Evolutionary conservation across 2,113 vertebrate genomes (phyloP).

Genomic region (Scartelaos histophorus): DNA sequence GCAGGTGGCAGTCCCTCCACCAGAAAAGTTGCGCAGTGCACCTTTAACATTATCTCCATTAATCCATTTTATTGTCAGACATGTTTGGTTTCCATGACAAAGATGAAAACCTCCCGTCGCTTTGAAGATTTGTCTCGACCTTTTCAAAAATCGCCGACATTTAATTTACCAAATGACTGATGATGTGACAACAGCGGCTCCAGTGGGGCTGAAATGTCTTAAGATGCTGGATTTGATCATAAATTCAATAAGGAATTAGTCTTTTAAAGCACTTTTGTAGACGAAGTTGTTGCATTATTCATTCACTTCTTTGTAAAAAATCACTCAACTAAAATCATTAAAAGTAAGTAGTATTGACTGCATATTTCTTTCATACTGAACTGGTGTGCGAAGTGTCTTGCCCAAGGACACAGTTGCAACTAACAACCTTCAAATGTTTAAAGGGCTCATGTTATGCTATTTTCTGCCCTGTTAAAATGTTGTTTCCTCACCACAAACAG

Average conservation of each 20-base stretch:
- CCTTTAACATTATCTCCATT: not conserved
- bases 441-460: no score
- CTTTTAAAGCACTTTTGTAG: no score
- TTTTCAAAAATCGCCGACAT: not conserved
- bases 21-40: not conserved
- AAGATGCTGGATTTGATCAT: not conserved
- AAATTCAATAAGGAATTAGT: not conserved
- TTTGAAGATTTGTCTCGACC: slow-evolving; percentile 4
- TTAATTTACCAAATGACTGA: not conserved
- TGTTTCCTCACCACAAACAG: no score
- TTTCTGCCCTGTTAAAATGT: no score
- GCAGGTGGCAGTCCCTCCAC: not conserved
- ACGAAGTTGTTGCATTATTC: no score
- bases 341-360: no score
- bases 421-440: no score
- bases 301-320: no score
- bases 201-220: not conserved
- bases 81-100: not conserved
- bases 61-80: not conserved
- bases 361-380: no score
- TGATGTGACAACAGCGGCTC: not conserved
- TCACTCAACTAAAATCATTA: no score
- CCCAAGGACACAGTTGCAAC: no score
- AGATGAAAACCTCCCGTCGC: slow-evolving; percentile 6
- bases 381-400: no score